Conservation (phyloP, 1,140 invertebrate genomes). For the Drosophila serrata region DNA sequence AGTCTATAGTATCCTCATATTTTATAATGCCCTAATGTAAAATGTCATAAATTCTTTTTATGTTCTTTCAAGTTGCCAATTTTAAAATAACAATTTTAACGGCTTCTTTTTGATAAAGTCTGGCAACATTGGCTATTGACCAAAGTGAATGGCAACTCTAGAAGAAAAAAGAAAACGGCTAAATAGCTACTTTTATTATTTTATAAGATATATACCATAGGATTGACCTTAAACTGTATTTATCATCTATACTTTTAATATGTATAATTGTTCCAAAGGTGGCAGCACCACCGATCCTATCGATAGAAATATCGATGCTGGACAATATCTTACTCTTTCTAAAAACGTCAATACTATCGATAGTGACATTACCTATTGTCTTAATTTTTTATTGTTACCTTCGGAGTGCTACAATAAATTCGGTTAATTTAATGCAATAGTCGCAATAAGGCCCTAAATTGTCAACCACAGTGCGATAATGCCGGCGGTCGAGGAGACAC, state of each 20-base stretch:
- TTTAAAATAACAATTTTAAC: background rate
- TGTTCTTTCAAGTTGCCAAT: background rate
- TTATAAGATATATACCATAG: background rate
- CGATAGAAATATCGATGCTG: background rate
- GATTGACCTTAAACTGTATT: background rate
- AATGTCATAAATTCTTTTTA: background rate
- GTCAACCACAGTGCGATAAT: slow-evolving; percentile 41
- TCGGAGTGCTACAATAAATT: slow-evolving; percentile 1
- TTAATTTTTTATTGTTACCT: background rate
- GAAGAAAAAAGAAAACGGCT: background rate
- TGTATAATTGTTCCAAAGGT: too few relatives aligned
- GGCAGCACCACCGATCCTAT: background rate
- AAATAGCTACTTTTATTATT: background rate
- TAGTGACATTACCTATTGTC: background rate
- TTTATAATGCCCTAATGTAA: background rate
- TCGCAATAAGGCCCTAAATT: background rate
- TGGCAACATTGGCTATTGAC: slow-evolving; percentile 2
- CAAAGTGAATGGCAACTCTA: background rate
- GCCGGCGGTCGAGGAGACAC: slow-evolving; percentile 70
- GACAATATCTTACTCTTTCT: background rate
- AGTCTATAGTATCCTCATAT: rapidly evolving
- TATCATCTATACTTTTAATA: too few relatives aligned
- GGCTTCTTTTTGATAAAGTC: background rate
- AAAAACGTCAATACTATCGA: background rate
- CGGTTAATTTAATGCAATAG: background rate